Evolutionary conservation across 2,113 vertebrate genomes (phyloP), one percentile per base, ranked within the genome.

Genomic region (Lutjanus erythropterus): DNA sequence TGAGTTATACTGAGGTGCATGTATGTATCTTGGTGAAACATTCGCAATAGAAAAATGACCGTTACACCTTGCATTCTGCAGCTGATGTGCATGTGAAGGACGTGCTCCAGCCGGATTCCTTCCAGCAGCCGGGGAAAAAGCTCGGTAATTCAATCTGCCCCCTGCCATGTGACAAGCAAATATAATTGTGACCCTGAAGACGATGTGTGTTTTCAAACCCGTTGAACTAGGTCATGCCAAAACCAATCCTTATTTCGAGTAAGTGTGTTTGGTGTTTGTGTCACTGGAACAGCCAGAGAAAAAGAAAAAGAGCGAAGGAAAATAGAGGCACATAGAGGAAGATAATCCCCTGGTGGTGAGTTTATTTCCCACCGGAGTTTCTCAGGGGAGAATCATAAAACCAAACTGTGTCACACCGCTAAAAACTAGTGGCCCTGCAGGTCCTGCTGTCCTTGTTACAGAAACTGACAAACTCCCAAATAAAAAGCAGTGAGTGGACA

Each of bases 161-260:
- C 25, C 29, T 8, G 37, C n/a, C 77, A 82, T 61, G 84, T 89
- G 85, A 86, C 67, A 35, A n/a, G 62, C 44, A 89, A 78, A 86
- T 71, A 75, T 23, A 72, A 84, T 72, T 77, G 64, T 72, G 65
- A 83, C 39, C 75, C 76, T 62, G 72, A 86, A 70, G 75, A 86
- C 1, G 27, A 29, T 31, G 71, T 23, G 11, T 18, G 37, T 73
- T 86, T 71, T 81, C 41, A 66, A 62, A 49, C 46, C 35, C 52
- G 39, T 25, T 11, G 0, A 74, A 72, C 8, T 69, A 47, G 71
- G 67, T 56, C 70, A 56, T 6, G 16, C 60, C 25, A 41, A 41
- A 86, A 66, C 37, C 59, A 67, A 59, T 82, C 67, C 16, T 33
- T 44, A 35, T 80, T 80, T 70, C 39, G 35, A 81, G 66, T 18